phyloP scores from a whole-genome alignment of 2,797 vertebrate genomes.

The Microchirus variegatus region DNA sequence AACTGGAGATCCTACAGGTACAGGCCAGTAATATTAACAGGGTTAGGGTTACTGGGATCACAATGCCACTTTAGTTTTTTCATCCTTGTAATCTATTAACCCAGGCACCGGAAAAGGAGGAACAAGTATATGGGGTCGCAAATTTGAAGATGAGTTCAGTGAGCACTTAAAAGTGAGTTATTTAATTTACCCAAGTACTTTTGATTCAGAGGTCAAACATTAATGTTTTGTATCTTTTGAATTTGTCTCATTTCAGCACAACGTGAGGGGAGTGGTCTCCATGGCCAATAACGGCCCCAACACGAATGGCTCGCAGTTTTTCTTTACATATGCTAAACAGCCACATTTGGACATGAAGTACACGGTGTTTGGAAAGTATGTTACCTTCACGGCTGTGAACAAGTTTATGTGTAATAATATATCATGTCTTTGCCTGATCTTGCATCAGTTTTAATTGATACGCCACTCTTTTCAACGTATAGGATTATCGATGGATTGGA shows the following conservation, averaged over 20 bases:
- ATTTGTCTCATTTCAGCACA: constrained; percentile 83
- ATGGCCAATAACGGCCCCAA: constrained; percentile 98
- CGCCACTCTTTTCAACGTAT: constrained; percentile 7
- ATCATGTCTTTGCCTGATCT: no score
- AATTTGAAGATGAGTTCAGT: constrained; percentile 97
- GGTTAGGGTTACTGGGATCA: no score
- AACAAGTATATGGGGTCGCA: constrained; percentile 95
- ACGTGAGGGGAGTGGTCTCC: constrained; percentile 95
- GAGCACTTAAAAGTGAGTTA: constrained; percentile 92
- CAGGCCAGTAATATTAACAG: no score
- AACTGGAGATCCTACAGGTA: constrained; percentile 96
- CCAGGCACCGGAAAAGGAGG: constrained; percentile 96
- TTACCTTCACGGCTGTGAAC: not conserved
- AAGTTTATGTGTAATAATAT: not conserved
- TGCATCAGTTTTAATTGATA: constrained; percentile 2
- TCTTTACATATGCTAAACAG: constrained; percentile 97
- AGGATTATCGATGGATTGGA: constrained; percentile 98
- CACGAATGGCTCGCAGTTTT: constrained; percentile 96
- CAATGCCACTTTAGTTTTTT: not conserved
- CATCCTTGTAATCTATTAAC: not conserved
- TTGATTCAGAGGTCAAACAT: not conserved
- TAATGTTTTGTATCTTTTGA: not conserved
- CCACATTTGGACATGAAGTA: constrained; percentile 99
- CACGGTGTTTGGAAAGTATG: constrained; percentile 93
- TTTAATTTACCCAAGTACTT: rapidly evolving